Percentiles rank a stretch among this genome's conserved stretches.
These are phyloP conservation scores for Saturnia pavonia DNA, from an alignment of 2,888 invertebrate species.

Conservation along the genomic window DNA sequence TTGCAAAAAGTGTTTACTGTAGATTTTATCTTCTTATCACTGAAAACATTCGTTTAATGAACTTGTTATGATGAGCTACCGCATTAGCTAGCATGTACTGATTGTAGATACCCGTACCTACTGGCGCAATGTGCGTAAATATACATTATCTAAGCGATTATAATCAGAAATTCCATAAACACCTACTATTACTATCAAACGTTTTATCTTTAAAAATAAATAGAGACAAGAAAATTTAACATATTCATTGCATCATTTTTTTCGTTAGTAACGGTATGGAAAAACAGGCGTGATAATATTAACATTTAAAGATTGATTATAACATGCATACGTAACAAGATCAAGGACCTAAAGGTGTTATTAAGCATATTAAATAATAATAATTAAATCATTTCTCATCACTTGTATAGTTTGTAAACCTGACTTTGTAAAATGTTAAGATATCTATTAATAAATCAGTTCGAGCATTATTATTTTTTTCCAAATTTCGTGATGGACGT, in stretches of 20 bases:
- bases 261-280: conserved; percentile 24
- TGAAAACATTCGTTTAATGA: conserved; percentile 31
- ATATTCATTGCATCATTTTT: conserved; percentile 30
- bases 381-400: neutral
- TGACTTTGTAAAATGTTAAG: too few relatives aligned
- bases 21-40: conserved; percentile 29
- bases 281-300: neutral
- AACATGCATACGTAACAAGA: neutral
- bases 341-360: neutral
- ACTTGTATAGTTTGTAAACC: neutral
- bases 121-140: conserved; percentile 36
- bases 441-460: too few relatives aligned
- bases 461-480: too few relatives aligned
- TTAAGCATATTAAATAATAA: neutral
- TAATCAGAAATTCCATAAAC: conserved; percentile 33
- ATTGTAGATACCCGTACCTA: conserved; percentile 21
- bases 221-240: conserved; percentile 17
- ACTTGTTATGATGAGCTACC: conserved; percentile 26
- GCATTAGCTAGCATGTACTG: conserved; percentile 17
- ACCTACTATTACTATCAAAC: conserved; percentile 21
- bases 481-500: too few relatives aligned
- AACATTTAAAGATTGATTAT: neutral
- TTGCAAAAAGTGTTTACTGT: conserved; percentile 16
- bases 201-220: conserved; percentile 33
- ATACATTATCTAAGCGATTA: conserved; percentile 32